Evolutionary conservation across 2,797 vertebrate genomes (phyloP).

Genomic region (Sebastolobus alascanus): DNA sequence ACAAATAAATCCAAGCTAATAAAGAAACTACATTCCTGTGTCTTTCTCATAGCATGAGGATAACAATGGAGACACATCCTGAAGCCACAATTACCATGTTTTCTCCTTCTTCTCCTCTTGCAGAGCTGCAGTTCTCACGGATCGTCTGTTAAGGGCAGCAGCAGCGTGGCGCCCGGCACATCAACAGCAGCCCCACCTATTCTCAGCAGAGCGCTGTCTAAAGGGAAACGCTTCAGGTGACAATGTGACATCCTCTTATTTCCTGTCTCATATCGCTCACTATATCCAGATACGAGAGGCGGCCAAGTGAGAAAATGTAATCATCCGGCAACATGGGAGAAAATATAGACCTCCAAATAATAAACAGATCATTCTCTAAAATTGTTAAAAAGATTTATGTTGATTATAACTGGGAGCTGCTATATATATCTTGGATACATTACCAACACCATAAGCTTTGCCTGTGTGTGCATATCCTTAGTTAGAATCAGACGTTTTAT

Average conservation of each 20-base stretch:
- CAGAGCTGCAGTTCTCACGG: slow-evolving; percentile 81
- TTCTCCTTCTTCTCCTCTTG: slow-evolving; percentile 36
- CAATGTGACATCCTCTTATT: slow-evolving; percentile 51
- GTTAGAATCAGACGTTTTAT: slow-evolving; percentile 16
- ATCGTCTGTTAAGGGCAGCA: slow-evolving; percentile 65
- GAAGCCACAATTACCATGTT: slow-evolving; percentile 16
- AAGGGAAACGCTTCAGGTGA: slow-evolving; percentile 86
- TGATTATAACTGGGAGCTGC: slow-evolving; percentile 28
- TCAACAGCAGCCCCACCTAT: slow-evolving; percentile 67
- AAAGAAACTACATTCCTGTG: not conserved
- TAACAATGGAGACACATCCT: not conserved
- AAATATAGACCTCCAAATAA: slow-evolving; percentile 60
- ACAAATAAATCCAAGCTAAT: slow-evolving; percentile 6
- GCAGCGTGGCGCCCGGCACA: slow-evolving; percentile 56
- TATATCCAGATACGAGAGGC: slow-evolving; percentile 34
- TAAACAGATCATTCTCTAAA: slow-evolving; percentile 49
- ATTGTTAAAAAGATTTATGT: slow-evolving; percentile 35
- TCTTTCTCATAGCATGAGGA: not conserved
- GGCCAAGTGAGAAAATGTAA: slow-evolving; percentile 59
- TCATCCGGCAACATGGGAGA: slow-evolving; percentile 52
- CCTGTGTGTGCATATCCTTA: not conserved
- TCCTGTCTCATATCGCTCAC: slow-evolving; percentile 49
- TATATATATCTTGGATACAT: slow-evolving; percentile 27
- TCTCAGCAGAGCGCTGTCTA: slow-evolving; percentile 77
- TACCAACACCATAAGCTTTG: slow-evolving; percentile 19